Conservation (phyloP, 1,140 invertebrate genomes). For the Helicoverpa armigera region DNA sequence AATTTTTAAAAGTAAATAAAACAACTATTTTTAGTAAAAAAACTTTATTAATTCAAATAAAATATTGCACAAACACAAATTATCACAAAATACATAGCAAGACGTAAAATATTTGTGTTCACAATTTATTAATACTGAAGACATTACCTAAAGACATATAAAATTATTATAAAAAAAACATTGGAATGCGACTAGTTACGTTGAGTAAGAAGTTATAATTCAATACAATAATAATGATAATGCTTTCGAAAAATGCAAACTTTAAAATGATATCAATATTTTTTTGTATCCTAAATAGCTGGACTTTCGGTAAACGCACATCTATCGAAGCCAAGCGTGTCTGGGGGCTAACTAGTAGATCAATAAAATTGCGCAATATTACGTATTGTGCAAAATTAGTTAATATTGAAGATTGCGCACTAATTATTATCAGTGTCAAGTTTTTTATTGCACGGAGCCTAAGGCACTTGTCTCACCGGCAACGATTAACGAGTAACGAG, state of each 20-base stretch:
- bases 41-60: slow-evolving; percentile 42
- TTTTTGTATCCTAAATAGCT: too few species aligned
- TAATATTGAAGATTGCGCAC: too few species aligned
- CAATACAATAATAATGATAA: neutral
- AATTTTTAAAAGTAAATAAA: slow-evolving; percentile 10
- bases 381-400: too few species aligned
- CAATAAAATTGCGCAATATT: too few species aligned
- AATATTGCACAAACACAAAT: slow-evolving; percentile 31
- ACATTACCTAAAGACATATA: slow-evolving; percentile 1
- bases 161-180: slow-evolving; percentile 18
- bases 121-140: slow-evolving; percentile 55
- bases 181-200: slow-evolving; percentile 70
- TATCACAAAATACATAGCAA: slow-evolving; percentile 44
- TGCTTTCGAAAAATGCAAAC: neutral
- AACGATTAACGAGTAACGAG: too few species aligned
- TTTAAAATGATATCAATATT: too few species aligned
- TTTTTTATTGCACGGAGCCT: too few species aligned
- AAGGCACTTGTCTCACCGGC: too few species aligned
- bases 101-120: slow-evolving; percentile 1
- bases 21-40: slow-evolving; percentile 6
- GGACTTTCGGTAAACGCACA: too few species aligned
- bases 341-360: too few species aligned
- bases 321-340: too few species aligned
- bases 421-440: too few species aligned
- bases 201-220: neutral